Evolutionary conservation across 2,797 vertebrate species (phyloP), one percentile per base, ranked within the genome.

Genomic region (Chaetophractus vellerosus): DNA sequence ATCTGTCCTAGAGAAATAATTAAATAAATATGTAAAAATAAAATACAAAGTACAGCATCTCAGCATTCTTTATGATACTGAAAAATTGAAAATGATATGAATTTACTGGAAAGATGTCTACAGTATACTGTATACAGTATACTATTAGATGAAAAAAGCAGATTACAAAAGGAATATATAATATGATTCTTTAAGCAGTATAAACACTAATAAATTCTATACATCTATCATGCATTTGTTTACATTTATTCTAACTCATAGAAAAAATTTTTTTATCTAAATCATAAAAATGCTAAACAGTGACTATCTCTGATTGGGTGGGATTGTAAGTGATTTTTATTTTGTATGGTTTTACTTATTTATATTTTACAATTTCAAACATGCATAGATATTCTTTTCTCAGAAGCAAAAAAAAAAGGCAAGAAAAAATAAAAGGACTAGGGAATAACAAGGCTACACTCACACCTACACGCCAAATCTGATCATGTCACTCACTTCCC

Each of bases 291-390:
- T 75, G 24, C 63, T 90, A 96, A 96, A 80, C 23, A 55, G 6
- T 84, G 52, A 59, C 74, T 31, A 66, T 68, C 72, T 68, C 71
- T 66, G 19, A 74, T 33, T 66, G 33, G 10, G 41, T 74, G 23
- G 36, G 10, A 74, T 88, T 79, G 12, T 76, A 90, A 23, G 12
- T 84, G 31, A 45, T 57, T 63, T 92, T 95, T 88, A 80, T 76
- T 91, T 96, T 81, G 28, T 3, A 36, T 52, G 33, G 61, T 71
- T 59, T 90, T 41, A 78, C 4, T 50, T n/a, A 83, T 41, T 24
- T 63, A 52, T n/a, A 59, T 72, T 91, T 80, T 74, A 69, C 82
- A 57, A 89, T 63, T 88, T 92, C 36, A 89, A 52, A 79, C 36
- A 85, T 55, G 64, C 45, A 33, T 33, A 45, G 12, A 23, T 36